phyloP scores from a whole-genome alignment of 2,888 invertebrate species.

The Hanleya hanleyi region DNA sequence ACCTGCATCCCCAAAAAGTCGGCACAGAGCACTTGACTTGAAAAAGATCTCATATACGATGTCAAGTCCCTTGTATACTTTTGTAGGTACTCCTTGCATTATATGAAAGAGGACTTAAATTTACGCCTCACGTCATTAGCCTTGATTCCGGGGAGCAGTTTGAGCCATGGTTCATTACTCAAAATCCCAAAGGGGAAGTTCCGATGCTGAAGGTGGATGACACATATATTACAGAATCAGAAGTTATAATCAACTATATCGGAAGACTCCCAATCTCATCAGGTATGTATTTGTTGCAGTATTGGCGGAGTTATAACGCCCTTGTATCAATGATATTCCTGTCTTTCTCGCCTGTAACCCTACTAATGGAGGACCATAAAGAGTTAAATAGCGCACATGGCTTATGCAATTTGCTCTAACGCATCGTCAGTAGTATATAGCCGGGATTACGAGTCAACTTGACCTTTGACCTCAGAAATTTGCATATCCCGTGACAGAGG shows the following conservation, averaged over 20 bases:
- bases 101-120: constrained; percentile 59
- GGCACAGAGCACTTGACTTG: not conserved
- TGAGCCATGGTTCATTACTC: constrained; percentile 64
- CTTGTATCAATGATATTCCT: no score
- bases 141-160: constrained; percentile 63
- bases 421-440: no score
- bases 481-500: no score
- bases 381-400: no score
- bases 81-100: constrained; percentile 59
- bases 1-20: not conserved
- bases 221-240: constrained; percentile 52
- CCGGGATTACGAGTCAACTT: no score
- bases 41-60: not conserved
- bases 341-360: no score
- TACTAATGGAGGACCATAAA: no score
- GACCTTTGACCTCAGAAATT: no score
- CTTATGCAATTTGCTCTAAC: no score
- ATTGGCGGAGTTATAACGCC: no score
- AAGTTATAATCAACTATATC: constrained; percentile 55
- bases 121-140: constrained; percentile 59
- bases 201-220: constrained; percentile 58
- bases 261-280: constrained; percentile 11
- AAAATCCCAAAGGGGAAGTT: constrained; percentile 61
- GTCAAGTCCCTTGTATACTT: not conserved
- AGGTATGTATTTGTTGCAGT: no score